Base-by-base conservation (phyloP, 2,113 vertebrate genomes). In the Lagenorhynchus albirostris region DNA sequence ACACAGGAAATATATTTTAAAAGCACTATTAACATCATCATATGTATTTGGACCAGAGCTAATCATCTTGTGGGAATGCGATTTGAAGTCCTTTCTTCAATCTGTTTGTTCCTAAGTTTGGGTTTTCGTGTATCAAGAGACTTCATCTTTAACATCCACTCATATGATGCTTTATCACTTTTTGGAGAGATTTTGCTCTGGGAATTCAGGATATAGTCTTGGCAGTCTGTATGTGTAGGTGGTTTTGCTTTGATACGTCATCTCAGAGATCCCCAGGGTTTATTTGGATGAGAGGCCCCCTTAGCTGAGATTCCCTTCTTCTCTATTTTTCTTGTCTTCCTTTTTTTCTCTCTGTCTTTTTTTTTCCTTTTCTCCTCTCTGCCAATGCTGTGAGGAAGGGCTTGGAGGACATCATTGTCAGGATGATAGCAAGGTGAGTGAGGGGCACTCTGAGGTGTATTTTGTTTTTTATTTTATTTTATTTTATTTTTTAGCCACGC, bases 71-170 rank as follows among this genome's bases (percentile, higher is more conserved):
- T 17, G 18, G 5, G 47, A 79, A 91, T 91, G 74, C 50, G 26
- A 53, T 55, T 55, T 68, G 47, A 83, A 96, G 47, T 93, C 33
- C 58, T 96, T 90, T 79, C 41, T 83, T 96, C 26, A 89, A 38
- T 55, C 38, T 11, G 4, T 92, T 58, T 92, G 65, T 97, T 80
- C 77, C 70, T 85, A 60, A 55, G 29, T 90, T 90, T 84, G 41
- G 4, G 50, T 93, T 90, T 96, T 74, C 85, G 68, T 80, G 33
- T 82, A 53, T 33, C 33, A 13, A 60, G 20, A 96, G 67, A 44
- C 8, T 20, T 86, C 21, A 73, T 74, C 38, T 90, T 89, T 53
- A 90, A 60, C 7, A 74, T 94, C 58, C 47, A 71, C 21, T 95
- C 55, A 26, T 63, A 23, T 38, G 82, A 71, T 65, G n/a, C 85